These are phyloP conservation scores for Tenualosa thibaudeaui DNA, from an alignment of 2,797 vertebrate species.

Conservation along the genomic window DNA sequence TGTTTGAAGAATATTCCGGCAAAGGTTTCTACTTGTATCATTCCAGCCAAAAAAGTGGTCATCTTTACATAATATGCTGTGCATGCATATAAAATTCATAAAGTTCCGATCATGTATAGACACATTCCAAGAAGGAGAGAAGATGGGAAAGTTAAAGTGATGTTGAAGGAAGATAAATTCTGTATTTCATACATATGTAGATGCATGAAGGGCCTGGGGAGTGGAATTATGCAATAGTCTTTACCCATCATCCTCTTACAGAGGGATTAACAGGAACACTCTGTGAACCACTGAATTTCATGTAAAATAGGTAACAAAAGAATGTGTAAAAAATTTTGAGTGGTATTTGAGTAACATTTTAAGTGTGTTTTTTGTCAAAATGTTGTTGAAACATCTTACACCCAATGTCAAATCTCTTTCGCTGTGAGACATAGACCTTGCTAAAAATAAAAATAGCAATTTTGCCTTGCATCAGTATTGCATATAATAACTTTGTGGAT, in stretches of 20 bases:
- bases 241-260: conserved; percentile 70
- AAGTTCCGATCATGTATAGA: not conserved
- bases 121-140: not conserved
- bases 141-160: not conserved
- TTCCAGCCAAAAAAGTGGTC: not conserved
- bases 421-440: not conserved
- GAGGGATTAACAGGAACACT: conserved; percentile 67
- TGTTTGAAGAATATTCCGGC: not conserved
- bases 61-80: not conserved
- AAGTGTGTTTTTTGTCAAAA: not conserved
- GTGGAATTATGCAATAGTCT: conserved; percentile 68
- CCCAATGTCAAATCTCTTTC: not conserved
- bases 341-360: not conserved
- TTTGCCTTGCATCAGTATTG: not conserved
- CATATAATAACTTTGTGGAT: not conserved
- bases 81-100: not conserved
- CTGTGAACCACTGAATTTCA: conserved; percentile 67
- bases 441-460: not conserved
- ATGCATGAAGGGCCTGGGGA: conserved; percentile 40
- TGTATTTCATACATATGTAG: conserved; percentile 21
- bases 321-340: conserved; percentile 20
- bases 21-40: not conserved
- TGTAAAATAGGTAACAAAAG: conserved; percentile 59
- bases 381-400: not conserved
- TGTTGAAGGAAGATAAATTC: not conserved